These are phyloP conservation scores for Ichneumoninae sp. DNA, from an alignment of 2,888 invertebrate genomes.

Conservation along the genomic window DNA sequence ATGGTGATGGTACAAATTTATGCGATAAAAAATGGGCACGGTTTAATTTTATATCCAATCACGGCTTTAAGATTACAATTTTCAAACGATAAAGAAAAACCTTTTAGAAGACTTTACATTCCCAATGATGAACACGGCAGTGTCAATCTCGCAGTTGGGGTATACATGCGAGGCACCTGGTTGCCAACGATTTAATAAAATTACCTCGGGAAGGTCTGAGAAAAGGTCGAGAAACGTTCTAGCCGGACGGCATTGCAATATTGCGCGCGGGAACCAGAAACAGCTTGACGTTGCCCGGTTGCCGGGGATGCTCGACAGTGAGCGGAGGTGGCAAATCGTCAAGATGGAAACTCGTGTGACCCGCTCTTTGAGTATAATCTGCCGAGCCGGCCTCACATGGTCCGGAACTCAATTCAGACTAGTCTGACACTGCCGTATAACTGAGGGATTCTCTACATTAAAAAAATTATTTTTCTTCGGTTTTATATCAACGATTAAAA, in stretches of 20 bases:
- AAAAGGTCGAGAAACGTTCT: constrained; percentile 88
- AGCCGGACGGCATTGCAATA: constrained; percentile 89
- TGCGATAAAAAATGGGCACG: background rate
- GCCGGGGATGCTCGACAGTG: constrained; percentile 86
- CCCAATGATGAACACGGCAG: constrained; percentile 86
- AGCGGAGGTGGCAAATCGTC: constrained; percentile 85
- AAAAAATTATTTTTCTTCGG: background rate
- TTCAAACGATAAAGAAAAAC: background rate
- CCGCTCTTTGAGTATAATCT: constrained; percentile 91
- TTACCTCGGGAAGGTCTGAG: constrained; percentile 94
- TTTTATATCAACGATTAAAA: constrained; percentile 5
- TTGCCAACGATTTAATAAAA: constrained; percentile 83
- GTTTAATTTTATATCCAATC: background rate
- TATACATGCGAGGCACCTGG: constrained; percentile 87
- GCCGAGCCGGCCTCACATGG: constrained; percentile 86
- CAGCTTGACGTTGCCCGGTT: constrained; percentile 84
- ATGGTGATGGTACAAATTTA: constrained; percentile 7
- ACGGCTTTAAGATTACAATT: background rate
- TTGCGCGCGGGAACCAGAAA: constrained; percentile 92
- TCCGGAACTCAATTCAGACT: constrained; percentile 95
- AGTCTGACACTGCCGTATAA: constrained; percentile 89
- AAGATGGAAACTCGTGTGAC: constrained; percentile 90
- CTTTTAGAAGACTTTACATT: constrained; percentile 19
- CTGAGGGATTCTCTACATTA: constrained; percentile 76
- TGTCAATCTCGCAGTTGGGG: constrained; percentile 92